These are phyloP conservation scores for Chloroclysta siterata DNA, from an alignment of 2,888 invertebrate species.

Conservation along the genomic window DNA sequence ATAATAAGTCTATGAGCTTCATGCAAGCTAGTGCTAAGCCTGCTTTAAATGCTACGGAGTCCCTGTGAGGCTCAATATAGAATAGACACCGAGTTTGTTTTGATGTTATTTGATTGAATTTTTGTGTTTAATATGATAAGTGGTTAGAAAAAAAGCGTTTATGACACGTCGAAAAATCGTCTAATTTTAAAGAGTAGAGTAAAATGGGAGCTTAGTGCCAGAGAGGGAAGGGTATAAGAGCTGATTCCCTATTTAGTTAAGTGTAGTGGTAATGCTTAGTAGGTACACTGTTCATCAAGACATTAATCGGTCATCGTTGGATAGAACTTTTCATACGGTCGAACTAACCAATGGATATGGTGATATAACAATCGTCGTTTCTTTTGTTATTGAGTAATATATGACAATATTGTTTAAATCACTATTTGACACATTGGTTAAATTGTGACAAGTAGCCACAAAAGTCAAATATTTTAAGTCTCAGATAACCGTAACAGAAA, in stretches of 20 bases:
- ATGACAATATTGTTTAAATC: too few species aligned
- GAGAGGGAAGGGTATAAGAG: conserved; percentile 1
- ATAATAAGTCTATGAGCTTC: background rate
- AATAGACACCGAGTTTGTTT: background rate
- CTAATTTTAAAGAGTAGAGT: conserved; percentile 5
- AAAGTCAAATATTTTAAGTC: too few species aligned
- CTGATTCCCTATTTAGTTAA: conserved; percentile 19
- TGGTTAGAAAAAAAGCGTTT: conserved; percentile 2
- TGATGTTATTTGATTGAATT: conserved; percentile 13
- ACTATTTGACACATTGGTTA: too few species aligned
- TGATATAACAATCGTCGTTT: too few species aligned
- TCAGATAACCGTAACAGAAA: too few species aligned
- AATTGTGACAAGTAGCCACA: too few species aligned
- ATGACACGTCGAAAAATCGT: conserved; percentile 2
- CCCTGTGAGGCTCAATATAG: background rate
- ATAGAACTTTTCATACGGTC: too few species aligned
- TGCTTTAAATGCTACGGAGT: background rate
- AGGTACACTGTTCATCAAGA: background rate
- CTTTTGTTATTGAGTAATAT: too few species aligned
- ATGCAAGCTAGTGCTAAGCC: background rate
- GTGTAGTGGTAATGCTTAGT: conserved; percentile 1
- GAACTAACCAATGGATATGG: background rate
- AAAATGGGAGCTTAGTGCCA: conserved; percentile 16
- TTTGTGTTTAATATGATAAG: conserved; percentile 15
- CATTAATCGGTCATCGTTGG: background rate